phyloP scores from a whole-genome alignment of 2,797 vertebrate species.

The Carcharodon carcharias region DNA sequence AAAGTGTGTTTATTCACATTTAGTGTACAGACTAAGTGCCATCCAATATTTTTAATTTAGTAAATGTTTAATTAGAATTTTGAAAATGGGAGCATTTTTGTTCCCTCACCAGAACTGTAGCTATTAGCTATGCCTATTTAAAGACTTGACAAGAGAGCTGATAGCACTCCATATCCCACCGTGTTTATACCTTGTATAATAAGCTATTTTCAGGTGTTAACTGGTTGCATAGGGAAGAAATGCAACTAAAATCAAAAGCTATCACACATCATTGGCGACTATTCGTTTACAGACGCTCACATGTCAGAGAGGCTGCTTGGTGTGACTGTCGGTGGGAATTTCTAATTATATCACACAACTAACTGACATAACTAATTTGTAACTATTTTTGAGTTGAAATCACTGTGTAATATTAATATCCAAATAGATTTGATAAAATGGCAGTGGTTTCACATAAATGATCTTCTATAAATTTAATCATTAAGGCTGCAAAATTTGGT shows the following conservation, averaged over 20 bases:
- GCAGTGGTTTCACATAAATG: not conserved
- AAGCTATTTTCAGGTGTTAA: constrained; percentile 1
- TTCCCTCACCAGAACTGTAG: not conserved
- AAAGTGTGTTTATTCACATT: not conserved
- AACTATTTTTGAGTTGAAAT: constrained; percentile 26
- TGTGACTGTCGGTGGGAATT: not conserved
- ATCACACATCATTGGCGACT: not conserved
- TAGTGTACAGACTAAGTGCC: not conserved
- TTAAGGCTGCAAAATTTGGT: not conserved
- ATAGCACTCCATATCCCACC: not conserved
- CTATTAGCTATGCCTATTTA: not conserved
- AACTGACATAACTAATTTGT: not conserved
- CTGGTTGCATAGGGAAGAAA: not conserved
- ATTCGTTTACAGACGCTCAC: not conserved
- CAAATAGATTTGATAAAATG: constrained; percentile 28
- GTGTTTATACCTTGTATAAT: not conserved
- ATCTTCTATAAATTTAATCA: not conserved
- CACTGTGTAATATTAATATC: not conserved
- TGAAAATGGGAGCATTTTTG: not conserved
- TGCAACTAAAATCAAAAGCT: not conserved
- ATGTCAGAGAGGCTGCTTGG: not conserved
- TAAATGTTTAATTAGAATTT: not conserved
- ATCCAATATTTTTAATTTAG: not conserved
- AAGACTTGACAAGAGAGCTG: not conserved
- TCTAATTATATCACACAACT: constrained; percentile 6